Evolutionary conservation across 2,888 invertebrate genomes (phyloP).

Genomic region (Lymantria dispar): DNA sequence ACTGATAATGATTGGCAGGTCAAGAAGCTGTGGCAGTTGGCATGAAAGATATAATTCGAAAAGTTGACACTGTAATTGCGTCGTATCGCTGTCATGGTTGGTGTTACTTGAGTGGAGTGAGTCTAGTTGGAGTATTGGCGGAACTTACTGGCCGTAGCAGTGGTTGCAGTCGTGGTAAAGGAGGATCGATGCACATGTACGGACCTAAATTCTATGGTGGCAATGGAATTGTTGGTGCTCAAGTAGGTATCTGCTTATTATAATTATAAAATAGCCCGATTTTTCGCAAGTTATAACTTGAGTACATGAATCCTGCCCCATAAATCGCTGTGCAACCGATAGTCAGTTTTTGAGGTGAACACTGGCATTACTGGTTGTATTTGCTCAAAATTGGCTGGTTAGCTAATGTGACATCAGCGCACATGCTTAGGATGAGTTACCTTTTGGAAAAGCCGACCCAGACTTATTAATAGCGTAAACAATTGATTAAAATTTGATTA

Average conservation of each 20-base stretch:
- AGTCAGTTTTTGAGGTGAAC: too few species aligned
- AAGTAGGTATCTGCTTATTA: constrained; percentile 80
- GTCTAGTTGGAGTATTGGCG: constrained; percentile 88
- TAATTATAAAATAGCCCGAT: neutral
- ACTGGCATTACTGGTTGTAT: too few species aligned
- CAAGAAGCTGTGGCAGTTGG: constrained; percentile 89
- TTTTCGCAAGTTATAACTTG: too few species aligned
- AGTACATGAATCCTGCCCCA: too few species aligned
- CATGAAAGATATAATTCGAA: constrained; percentile 91
- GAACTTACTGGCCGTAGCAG: constrained; percentile 94
- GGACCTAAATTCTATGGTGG: constrained; percentile 95
- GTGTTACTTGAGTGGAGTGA: constrained; percentile 95
- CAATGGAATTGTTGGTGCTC: constrained; percentile 99
- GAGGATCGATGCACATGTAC: constrained; percentile 99
- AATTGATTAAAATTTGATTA: too few species aligned
- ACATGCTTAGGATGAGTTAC: too few species aligned
- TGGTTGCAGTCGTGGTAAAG: constrained; percentile 97
- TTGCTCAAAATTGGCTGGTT: too few species aligned
- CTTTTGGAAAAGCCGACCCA: too few species aligned
- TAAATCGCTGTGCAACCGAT: too few species aligned
- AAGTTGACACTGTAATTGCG: constrained; percentile 93
- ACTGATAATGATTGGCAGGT: constrained; percentile 42
- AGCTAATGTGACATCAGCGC: too few species aligned
- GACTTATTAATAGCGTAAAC: too few species aligned
- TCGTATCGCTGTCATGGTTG: constrained; percentile 98